Evolutionary conservation across 2,797 vertebrate genomes (phyloP).

Genomic region (Notamacropus eugenii): DNA sequence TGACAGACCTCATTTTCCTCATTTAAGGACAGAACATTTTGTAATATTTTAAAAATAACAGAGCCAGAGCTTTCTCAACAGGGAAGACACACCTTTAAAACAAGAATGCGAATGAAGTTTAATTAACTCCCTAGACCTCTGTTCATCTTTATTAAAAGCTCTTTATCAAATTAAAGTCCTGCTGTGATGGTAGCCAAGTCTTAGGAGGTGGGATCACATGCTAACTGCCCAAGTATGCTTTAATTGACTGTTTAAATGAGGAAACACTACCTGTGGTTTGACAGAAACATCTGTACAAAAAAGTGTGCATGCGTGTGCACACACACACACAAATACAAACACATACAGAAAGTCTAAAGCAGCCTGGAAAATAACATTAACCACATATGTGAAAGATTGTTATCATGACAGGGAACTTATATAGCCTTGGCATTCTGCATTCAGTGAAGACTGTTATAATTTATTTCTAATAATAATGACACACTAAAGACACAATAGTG

Average conservation of each 20-base stretch:
- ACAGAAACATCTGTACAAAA: conserved; percentile 52
- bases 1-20: conserved; percentile 85
- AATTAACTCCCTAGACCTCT: conserved; percentile 85
- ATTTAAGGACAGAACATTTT: conserved; percentile 82
- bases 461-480: conserved; percentile 44
- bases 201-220: conserved; percentile 77
- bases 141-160: conserved; percentile 83
- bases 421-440: background rate
- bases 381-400: conserved; percentile 25
- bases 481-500: background rate
- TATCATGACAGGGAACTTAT: background rate
- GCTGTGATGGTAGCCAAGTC: conserved; percentile 82
- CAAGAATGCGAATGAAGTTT: conserved; percentile 79
- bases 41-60: conserved; percentile 73
- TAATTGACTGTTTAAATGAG: conserved; percentile 87
- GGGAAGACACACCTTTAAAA: conserved; percentile 82
- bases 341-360: background rate
- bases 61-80: conserved; percentile 69
- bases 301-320: background rate
- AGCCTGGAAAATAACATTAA: conserved; percentile 53
- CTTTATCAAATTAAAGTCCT: conserved; percentile 87
- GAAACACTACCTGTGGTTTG: conserved; percentile 79
- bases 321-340: conserved; percentile 41
- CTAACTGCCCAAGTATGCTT: conserved; percentile 84
- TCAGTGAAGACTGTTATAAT: conserved; percentile 1